Conservation (phyloP, 2,797 vertebrate genomes). For the Phoxinus dragarum region DNA sequence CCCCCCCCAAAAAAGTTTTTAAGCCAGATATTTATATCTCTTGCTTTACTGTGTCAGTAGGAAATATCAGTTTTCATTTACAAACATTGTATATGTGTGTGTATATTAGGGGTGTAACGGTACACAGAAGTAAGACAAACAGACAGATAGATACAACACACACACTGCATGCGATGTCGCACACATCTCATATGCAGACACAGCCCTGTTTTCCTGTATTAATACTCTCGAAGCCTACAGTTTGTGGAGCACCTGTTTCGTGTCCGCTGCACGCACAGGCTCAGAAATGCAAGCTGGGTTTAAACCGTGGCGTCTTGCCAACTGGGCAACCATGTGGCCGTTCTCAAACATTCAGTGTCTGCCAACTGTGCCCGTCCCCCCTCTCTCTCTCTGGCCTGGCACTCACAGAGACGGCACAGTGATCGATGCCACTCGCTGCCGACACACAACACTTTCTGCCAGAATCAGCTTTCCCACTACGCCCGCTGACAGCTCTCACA, state of each 20-base stretch:
- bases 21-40: no score
- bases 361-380: constrained; percentile 63
- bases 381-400: constrained; percentile 2
- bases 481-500: constrained; percentile 46
- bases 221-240: constrained; percentile 64
- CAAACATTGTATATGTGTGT: no score
- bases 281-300: constrained; percentile 67
- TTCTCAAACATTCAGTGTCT: constrained; percentile 71
- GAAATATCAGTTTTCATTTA: no score
- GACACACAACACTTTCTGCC: constrained; percentile 63
- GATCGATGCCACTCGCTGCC: constrained; percentile 68
- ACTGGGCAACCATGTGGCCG: constrained; percentile 60
- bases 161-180: neutral
- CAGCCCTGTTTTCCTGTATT: constrained; percentile 67
- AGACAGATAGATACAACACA: neutral
- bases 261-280: constrained; percentile 71
- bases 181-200: constrained; percentile 7
- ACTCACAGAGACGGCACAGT: constrained; percentile 54
- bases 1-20: no score
- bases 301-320: constrained; percentile 67
- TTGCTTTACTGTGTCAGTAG: no score
- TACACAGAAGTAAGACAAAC: no score
- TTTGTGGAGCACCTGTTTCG: constrained; percentile 78
- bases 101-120: no score
- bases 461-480: constrained; percentile 58